A percentile compares a stretch with the other conserved stretches of the same genome.
Evolutionary conservation across 2,888 invertebrate genomes (phyloP).

Genomic region (Leucoma salicis): DNA sequence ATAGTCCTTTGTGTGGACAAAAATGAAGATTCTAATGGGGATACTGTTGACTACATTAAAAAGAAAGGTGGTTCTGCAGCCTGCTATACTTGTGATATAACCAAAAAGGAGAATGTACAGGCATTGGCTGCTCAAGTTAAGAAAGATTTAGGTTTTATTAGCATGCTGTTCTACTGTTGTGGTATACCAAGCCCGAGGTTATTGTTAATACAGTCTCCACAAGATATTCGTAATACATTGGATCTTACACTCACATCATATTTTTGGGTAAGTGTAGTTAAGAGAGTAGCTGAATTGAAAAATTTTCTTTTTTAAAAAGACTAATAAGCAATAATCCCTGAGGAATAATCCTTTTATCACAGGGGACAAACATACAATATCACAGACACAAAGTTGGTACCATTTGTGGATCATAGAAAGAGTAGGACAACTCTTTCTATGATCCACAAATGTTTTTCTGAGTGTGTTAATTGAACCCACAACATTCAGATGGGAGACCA

Average conservation of each 20-base stretch:
- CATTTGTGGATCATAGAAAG: no score
- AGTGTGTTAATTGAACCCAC: no score
- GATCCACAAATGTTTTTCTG: no score
- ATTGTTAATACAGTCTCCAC: conserved; percentile 71
- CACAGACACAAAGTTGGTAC: no score
- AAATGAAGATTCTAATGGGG: conserved; percentile 74
- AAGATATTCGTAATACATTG: conserved; percentile 78
- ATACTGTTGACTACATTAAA: conserved; percentile 71
- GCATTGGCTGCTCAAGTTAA: conserved; percentile 66
- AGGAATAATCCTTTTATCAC: no score
- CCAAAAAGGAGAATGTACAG: conserved; percentile 75
- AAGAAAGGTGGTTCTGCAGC: conserved; percentile 70
- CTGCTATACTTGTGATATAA: conserved; percentile 81
- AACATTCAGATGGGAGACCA: no score
- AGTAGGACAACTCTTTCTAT: no score
- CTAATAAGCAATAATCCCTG: no score
- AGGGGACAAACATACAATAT: no score
- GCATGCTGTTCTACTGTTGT: conserved; percentile 84
- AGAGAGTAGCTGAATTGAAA: no score
- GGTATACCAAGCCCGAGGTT: conserved; percentile 84
- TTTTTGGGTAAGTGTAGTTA: conserved; percentile 82
- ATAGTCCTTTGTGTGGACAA: conserved; percentile 86
- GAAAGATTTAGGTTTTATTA: conserved; percentile 79
- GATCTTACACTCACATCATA: conserved; percentile 83
- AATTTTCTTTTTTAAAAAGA: no score